These are phyloP conservation scores for Tetragonisca angustula DNA, from an alignment of 2,888 invertebrate species.

Conservation along the genomic window DNA sequence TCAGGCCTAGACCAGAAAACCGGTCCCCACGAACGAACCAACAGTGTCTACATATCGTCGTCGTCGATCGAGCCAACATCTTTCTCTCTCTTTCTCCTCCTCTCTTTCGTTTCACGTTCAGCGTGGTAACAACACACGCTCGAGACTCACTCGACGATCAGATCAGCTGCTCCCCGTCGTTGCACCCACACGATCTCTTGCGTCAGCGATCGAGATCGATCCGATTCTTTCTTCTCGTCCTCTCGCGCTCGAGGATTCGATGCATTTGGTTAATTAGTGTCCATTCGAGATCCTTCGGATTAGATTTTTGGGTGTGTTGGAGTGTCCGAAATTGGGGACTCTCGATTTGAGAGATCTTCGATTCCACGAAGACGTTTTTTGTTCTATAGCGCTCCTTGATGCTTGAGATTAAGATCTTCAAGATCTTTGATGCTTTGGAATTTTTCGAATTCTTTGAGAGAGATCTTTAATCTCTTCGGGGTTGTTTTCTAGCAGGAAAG, in stretches of 20 bases:
- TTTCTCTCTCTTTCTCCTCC: background rate
- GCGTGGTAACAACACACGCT: background rate
- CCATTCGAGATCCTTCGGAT: background rate
- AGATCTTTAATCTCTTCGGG: too few species aligned
- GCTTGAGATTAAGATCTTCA: too few species aligned
- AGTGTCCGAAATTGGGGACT: too few species aligned
- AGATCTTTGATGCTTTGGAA: too few species aligned
- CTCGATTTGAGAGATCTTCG: background rate
- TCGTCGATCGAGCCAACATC: background rate
- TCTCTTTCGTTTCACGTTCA: background rate
- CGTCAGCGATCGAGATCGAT: constrained; percentile 13
- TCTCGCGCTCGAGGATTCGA: background rate
- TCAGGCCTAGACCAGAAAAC: constrained; percentile 51
- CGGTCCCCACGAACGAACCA: constrained; percentile 52
- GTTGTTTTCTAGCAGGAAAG: too few species aligned
- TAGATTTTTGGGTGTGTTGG: background rate
- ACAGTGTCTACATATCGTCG: background rate
- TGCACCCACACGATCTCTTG: constrained; percentile 46
- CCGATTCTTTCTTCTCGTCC: background rate
- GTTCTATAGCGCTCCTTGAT: too few species aligned
- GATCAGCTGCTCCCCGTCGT: constrained; percentile 51
- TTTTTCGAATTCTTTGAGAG: too few species aligned
- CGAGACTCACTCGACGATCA: constrained; percentile 12
- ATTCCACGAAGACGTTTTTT: background rate
- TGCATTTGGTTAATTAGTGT: background rate